These are phyloP conservation scores for Smittia sp. DNA, from an alignment of 2,888 invertebrate species.

Conservation along the genomic window DNA sequence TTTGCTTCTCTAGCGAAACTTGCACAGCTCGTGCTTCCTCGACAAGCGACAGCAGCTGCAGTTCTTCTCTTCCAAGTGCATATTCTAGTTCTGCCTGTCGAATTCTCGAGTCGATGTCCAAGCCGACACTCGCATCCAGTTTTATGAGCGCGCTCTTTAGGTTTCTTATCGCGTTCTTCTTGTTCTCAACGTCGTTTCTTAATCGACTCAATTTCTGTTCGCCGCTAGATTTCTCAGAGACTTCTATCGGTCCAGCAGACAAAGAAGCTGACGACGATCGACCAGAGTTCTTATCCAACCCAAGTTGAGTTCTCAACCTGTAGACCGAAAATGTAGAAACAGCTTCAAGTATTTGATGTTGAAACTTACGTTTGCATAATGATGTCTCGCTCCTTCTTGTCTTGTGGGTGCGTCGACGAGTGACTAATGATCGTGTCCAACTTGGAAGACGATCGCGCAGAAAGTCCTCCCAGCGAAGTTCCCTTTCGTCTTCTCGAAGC, in stretches of 20 bases:
- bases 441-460: constrained; percentile 42
- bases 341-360: not conserved
- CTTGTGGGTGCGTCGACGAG: too few relatives aligned
- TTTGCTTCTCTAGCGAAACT: constrained; percentile 77
- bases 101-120: constrained; percentile 81
- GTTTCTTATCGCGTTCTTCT: constrained; percentile 75
- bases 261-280: constrained; percentile 44
- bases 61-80: constrained; percentile 81
- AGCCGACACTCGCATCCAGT: constrained; percentile 73
- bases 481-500: constrained; percentile 60
- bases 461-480: constrained; percentile 48
- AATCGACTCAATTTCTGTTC: constrained; percentile 61
- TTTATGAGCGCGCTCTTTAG: constrained; percentile 75
- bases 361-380: constrained; percentile 68
- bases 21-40: constrained; percentile 80
- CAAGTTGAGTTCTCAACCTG: constrained; percentile 50
- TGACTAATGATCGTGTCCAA: constrained; percentile 49
- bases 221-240: constrained; percentile 58
- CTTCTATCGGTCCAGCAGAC: constrained; percentile 51
- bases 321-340: not conserved
- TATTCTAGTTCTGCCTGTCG: constrained; percentile 89
- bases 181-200: constrained; percentile 71
- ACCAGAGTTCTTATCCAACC: constrained; percentile 51
- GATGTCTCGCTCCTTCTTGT: constrained; percentile 66
- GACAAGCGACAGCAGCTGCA: constrained; percentile 77